Base-by-base conservation (phyloP, 2,888 invertebrate genomes). In the Pheosia tremula region DNA sequence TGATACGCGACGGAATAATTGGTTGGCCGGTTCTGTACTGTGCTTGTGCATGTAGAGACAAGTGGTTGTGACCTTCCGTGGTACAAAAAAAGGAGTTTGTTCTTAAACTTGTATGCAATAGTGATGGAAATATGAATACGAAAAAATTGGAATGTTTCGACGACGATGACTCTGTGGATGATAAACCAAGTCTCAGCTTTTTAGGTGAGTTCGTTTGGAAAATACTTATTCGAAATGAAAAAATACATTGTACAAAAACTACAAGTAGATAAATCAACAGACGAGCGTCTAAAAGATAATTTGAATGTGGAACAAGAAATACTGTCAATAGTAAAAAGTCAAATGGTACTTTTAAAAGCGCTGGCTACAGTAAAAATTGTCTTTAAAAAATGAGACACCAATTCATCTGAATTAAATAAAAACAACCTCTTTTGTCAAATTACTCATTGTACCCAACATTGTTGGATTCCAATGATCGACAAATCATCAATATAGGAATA, bases 91-190 rank as follows among this genome's bases (percentile, higher is more conserved):
- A 79, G 80, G 80, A 77, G 78, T 81, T 81, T 73, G 74, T 77
- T 79, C 75, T 69, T 74, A 82, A 84, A 85, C 84, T 82, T 80
- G 77, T 78, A 75, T 67, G 71, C 70, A 74, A 75, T 67, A 77
- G 78, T 82, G 82, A 80, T 84, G 80, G 78, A 77, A 88, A 83
- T 69, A 93, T 93, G 93, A 93, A 93, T 92, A 88, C 93, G 67
- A 93, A 93, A 87, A 93, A 93, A 85, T 83, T 93, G 87, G 93
- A 93, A 85, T 90, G 91, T 78, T 90, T 90, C 71, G 87, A 92
- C 61, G 81, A 83, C 76, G 87, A 88, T 64, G 90, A 92, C 76
- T 91, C 92, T 66, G 89, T 88, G 80, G 91, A 91, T 82, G 92
- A 87, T 70, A 93, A 93, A 78, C 85, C 88, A 66, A 93, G 90